phyloP scores from a whole-genome alignment of 2,888 invertebrate species.

The Beris chalybata region DNA sequence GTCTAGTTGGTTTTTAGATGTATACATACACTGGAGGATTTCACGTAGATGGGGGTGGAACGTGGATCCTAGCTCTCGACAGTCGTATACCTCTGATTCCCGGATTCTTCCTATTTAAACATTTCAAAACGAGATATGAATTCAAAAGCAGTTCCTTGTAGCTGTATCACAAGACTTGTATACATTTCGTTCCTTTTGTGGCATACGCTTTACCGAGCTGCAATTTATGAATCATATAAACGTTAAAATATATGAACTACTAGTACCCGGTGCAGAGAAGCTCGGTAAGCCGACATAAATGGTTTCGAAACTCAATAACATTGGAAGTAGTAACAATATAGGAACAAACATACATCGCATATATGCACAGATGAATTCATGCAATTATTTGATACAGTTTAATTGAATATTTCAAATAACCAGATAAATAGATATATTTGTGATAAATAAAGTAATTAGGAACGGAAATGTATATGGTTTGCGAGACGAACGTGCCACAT shows the following conservation, averaged over 20 bases:
- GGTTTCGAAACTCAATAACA: no score
- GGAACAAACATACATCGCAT: background rate
- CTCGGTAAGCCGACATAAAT: no score
- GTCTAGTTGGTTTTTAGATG: no score
- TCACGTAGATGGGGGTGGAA: no score
- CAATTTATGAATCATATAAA: constrained; percentile 2
- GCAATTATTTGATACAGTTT: constrained; percentile 19
- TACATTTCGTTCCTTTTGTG: constrained; percentile 10
- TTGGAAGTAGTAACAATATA: background rate
- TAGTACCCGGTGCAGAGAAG: background rate
- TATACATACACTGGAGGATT: no score
- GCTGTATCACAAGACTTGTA: constrained; percentile 4
- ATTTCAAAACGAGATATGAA: constrained; percentile 26
- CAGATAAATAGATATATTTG: constrained; percentile 25
- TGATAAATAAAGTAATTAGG: constrained; percentile 32
- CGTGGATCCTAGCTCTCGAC: no score
- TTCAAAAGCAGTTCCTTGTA: constrained; percentile 21
- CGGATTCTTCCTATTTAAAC: constrained; percentile 11
- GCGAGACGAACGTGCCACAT: constrained; percentile 8
- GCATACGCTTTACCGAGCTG: background rate
- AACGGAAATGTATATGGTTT: constrained; percentile 20
- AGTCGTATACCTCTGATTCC: no score
- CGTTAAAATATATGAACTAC: constrained; percentile 4
- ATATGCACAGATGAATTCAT: constrained; percentile 2
- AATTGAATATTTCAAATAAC: constrained; percentile 22